Base-by-base conservation (phyloP, 1,140 invertebrate species). In the Coptotermes formosanus region DNA sequence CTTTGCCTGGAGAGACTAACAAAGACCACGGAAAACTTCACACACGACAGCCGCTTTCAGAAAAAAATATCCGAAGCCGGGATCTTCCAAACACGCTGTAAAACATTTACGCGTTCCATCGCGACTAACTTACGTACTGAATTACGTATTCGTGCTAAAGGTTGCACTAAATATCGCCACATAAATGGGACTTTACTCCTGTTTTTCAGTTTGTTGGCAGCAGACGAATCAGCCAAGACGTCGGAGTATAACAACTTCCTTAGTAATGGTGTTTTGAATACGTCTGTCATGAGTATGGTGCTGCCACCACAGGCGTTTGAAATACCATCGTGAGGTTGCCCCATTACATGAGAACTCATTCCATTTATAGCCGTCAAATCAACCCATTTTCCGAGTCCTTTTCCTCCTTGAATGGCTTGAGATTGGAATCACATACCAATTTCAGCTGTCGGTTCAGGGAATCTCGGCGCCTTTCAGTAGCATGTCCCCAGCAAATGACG, bases 371-470 rank as follows among this genome's bases (percentile, higher is more conserved):
- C 69, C 86, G 86, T 87, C 86, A 87, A 84, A 87, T 87, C 86
- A 87, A 87, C 86, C 86, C 85, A 84, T 87, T 87, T 87, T 86
- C 75, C 81, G 55, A 48, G 82, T 85, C 84, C 75, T 82, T 87
- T 87, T 87, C 45, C 82, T 82, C 85, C 30, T 45, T 85, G 86
- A 87, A 87, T 86, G 75, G 84, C 69, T 85, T 82, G 85, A 87
- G 86, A 87, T 87, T 87, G 86, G 86, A 87, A 87, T 87, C 86
- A 87, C 85, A 84, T 85, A 87, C 86, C 86, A 87, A 87, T 87
- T 87, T 87, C 84, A 45, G 69, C 84, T 85, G 86, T 30, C 48
- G 86, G 43, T 86, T 38, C 75, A 14, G 75, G 45, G 48, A 30
- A 81, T 32, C 64, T 32, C 43, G 21, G 32, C n/a, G 69, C 48